Conservation (phyloP, 1,140 invertebrate species). For the Elysia chlorotica region DNA sequence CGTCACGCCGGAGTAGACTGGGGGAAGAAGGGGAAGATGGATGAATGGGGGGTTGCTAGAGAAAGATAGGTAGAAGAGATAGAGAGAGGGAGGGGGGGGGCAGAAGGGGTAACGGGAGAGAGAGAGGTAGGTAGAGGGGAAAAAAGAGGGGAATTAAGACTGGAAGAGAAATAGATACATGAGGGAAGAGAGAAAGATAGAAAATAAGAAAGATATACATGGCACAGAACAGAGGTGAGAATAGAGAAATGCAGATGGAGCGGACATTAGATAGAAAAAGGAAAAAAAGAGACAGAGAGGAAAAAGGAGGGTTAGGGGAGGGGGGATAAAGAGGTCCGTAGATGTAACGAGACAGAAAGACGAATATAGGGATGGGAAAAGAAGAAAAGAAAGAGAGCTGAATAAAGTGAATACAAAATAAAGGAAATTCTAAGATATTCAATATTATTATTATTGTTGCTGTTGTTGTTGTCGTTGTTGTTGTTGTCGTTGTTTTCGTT, state of each 20-base stretch:
- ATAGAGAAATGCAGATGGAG: not conserved
- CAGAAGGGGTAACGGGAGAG: not conserved
- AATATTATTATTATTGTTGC: no score
- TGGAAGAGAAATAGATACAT: not conserved
- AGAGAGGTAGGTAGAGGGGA: not conserved
- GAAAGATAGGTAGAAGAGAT: not conserved
- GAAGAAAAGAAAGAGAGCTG: no score
- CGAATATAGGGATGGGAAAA: no score
- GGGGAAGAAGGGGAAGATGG: not conserved
- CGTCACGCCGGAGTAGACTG: conserved; percentile 15
- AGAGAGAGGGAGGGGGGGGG: not conserved
- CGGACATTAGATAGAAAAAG: no score
- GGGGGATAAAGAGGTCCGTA: no score
- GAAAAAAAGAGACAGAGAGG: no score
- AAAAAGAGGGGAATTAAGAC: conserved; percentile 1
- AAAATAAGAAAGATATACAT: not conserved
- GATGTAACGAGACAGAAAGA: no score
- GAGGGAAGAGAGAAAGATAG: not conserved
- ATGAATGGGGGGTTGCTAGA: not conserved
- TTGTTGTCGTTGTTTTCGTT: no score
- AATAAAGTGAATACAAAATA: no score
- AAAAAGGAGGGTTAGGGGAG: no score
- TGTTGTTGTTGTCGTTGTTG: no score
- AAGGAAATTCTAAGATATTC: no score
- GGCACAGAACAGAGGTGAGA: not conserved